phyloP scores from a whole-genome alignment of 2,797 vertebrate genomes.

The Diglossa cyanea region DNA sequence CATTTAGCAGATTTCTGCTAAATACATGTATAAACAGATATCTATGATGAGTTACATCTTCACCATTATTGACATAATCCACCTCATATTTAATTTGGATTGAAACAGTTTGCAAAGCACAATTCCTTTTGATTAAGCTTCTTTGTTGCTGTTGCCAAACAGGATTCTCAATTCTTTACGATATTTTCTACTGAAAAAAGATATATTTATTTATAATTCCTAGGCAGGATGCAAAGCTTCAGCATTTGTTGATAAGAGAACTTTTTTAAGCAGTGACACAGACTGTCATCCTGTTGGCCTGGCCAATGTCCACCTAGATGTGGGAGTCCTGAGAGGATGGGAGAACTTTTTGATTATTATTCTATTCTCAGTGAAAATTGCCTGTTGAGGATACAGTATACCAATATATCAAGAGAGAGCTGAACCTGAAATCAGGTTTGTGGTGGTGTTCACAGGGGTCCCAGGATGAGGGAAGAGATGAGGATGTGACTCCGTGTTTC shows the following conservation, averaged over 20 bases:
- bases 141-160: background rate
- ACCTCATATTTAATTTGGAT: background rate
- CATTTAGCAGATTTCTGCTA: background rate
- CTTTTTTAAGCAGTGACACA: background rate
- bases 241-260: background rate
- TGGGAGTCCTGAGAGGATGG: background rate
- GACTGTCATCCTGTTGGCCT: background rate
- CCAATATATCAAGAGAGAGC: background rate
- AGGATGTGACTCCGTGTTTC: too few relatives aligned
- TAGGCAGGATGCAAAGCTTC: background rate
- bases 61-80: background rate
- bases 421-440: background rate
- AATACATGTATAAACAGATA: background rate
- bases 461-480: too few relatives aligned
- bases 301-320: background rate
- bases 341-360: background rate
- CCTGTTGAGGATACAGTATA: background rate
- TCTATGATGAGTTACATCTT: background rate
- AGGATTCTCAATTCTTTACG: background rate
- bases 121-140: background rate
- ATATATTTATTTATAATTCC: background rate
- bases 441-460: too few relatives aligned
- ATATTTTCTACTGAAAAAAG: background rate
- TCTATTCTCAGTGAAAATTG: background rate
- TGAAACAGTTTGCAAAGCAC: background rate